Conservation (phyloP, 2,797 vertebrate species). For the Triplophysa bombifrons region DNA sequence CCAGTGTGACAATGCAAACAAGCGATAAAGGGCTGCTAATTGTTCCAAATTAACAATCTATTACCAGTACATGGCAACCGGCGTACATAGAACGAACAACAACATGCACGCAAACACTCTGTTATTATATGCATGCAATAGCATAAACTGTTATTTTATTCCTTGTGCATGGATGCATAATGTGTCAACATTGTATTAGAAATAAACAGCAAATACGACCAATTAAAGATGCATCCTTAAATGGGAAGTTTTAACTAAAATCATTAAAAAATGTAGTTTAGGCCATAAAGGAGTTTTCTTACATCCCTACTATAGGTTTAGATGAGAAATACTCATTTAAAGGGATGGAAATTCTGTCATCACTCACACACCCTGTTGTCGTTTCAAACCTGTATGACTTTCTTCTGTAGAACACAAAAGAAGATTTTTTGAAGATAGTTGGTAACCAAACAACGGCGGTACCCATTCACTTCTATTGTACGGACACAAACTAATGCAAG, state of each 20-base stretch:
- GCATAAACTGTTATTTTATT: background rate
- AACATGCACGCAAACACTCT: background rate
- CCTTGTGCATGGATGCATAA: background rate
- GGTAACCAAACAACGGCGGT: too few species aligned
- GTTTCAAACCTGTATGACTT: too few species aligned
- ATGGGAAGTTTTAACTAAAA: background rate
- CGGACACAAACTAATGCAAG: too few species aligned
- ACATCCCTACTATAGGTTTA: too few species aligned
- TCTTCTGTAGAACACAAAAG: too few species aligned
- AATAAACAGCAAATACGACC: background rate
- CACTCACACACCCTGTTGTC: too few species aligned
- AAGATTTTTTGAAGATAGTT: too few species aligned
- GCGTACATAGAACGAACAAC: background rate
- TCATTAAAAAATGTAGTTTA: too few species aligned
- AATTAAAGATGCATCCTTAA: conserved; percentile 5
- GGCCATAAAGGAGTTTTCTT: too few species aligned
- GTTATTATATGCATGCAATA: background rate
- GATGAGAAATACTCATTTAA: too few species aligned
- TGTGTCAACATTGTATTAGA: background rate
- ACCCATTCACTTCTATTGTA: too few species aligned
- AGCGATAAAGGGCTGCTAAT: conserved; percentile 41
- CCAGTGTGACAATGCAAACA: conserved; percentile 26
- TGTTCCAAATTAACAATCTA: conserved; percentile 35
- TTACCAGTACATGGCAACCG: conserved; percentile 18
- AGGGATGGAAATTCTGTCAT: too few species aligned